Evolutionary conservation across 2,113 vertebrate species (phyloP).

Genomic region (Cyprinodon tularosa): DNA sequence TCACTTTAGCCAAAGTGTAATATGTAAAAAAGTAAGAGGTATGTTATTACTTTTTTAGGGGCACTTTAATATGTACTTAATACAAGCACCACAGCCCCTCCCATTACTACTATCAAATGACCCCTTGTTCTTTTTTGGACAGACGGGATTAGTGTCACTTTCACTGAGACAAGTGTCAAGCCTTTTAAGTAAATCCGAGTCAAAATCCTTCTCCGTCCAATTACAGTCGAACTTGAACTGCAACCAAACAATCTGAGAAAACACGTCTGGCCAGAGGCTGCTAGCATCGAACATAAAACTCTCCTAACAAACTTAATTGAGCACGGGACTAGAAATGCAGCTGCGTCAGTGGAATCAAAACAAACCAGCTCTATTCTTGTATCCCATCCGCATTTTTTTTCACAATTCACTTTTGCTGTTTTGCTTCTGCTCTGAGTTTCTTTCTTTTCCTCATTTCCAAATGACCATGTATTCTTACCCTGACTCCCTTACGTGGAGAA

Average conservation of each 20-base stretch:
- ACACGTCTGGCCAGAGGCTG: conserved; percentile 27
- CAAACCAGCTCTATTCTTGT: conserved; percentile 14
- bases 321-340: conserved; percentile 9
- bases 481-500: conserved; percentile 47
- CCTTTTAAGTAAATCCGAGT: conserved; percentile 31
- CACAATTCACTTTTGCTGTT: not conserved
- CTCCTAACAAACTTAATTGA: conserved; percentile 21
- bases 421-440: not conserved
- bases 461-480: conserved; percentile 23
- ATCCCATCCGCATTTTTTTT: not conserved
- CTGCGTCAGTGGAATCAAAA: conserved; percentile 15
- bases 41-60: not conserved
- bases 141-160: conserved; percentile 35
- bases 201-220: conserved; percentile 4
- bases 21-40: not conserved
- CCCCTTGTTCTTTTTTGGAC: conserved; percentile 1
- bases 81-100: conserved; percentile 10
- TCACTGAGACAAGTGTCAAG: conserved; percentile 1
- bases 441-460: conserved; percentile 25
- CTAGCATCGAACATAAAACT: conserved; percentile 26
- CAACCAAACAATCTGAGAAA: conserved; percentile 38
- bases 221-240: conserved; percentile 37
- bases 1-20: not conserved
- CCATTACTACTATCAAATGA: not conserved
- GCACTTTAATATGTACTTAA: not conserved